These are phyloP conservation scores for Bemisia tabaci DNA, from an alignment of 1,140 invertebrate genomes.

Conservation along the genomic window DNA sequence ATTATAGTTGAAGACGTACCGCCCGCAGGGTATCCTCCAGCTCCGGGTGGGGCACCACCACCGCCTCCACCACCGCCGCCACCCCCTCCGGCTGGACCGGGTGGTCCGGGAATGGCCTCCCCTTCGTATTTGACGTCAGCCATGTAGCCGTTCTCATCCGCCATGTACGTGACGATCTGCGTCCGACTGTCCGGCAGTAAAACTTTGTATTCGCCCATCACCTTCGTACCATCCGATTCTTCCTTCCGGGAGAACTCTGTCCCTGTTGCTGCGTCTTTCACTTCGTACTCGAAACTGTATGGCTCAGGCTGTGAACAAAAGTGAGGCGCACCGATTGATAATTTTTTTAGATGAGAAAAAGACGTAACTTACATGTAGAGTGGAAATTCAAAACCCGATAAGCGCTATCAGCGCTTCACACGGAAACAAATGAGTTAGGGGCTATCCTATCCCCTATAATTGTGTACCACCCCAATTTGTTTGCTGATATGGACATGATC, in stretches of 20 bases:
- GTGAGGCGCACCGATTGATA: too few species aligned
- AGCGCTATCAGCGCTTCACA: too few species aligned
- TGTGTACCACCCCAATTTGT: too few species aligned
- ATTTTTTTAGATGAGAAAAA: too few species aligned
- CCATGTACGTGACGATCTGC: constrained; percentile 46
- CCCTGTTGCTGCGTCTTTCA: constrained; percentile 55
- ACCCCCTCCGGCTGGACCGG: constrained; percentile 19
- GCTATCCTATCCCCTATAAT: too few species aligned
- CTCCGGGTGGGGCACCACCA: not conserved
- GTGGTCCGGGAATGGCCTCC: constrained; percentile 43
- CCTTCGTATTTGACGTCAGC: constrained; percentile 61
- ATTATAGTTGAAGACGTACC: not conserved
- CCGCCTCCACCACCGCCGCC: not conserved
- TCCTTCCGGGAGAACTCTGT: constrained; percentile 57
- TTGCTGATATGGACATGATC: too few species aligned
- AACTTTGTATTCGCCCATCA: constrained; percentile 56
- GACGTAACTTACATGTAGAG: too few species aligned
- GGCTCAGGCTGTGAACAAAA: constrained; percentile 45
- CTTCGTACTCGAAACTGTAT: constrained; percentile 64
- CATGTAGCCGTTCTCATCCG: constrained; percentile 61
- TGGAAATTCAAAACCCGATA: too few species aligned
- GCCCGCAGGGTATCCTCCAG: not conserved
- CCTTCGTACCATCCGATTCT: constrained; percentile 54
- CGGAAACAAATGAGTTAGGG: too few species aligned
- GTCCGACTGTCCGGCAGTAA: constrained; percentile 57